Base-by-base conservation (phyloP, 30 jellyfish, hydroid and myxozoan species). In the Phacellophora camtschatica region DNA sequence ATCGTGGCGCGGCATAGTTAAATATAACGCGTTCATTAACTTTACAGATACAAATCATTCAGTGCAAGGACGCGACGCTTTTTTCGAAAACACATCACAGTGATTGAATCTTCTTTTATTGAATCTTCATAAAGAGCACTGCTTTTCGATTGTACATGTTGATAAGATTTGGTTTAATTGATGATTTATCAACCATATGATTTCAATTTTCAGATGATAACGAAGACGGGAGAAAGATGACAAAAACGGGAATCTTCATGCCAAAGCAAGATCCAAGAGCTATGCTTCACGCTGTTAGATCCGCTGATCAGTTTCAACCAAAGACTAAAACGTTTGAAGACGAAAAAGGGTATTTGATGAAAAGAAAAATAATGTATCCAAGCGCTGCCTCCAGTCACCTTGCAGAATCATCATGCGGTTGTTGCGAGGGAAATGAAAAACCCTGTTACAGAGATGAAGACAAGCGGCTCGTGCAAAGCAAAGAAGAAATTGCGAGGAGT, bases 221-320 rank as follows among this genome's bases (percentile, higher is more conserved):
- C 10, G 53, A 31, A 24, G 23, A 63, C 0, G 30, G 23, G 57
- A 49, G 6, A 4, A 50, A 61, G 16, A 18, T 5, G 25, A 35
- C 65, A 56, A 74, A 62, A 74, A 74, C 87, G 5, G 66, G 65
- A 30, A 74, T 74, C 32, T 74, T 74, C 24, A 74, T 74, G 87
- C 87, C 87, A 11, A 36, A 34, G 1, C 56, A 37, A 16, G 58
- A 15, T 33, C 34, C 62, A 18, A 66, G 30, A 16, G 46, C 22
- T 29, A 32, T 25, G 16, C 11, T 46, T 11, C 61, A 16, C 10
- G 20, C 20, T 46, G 28, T 16, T 9, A 16, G 28, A 46, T 24
- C 36, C 19, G 37, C 37, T 22, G 71, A 57, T 22, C 71, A 57
- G 33, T 1, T 29, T 20, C 71, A 37, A 22, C 13, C 71, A 57